These are phyloP conservation scores for Tangara arthus DNA, from an alignment of 2,797 vertebrate genomes.

Conservation along the genomic window DNA sequence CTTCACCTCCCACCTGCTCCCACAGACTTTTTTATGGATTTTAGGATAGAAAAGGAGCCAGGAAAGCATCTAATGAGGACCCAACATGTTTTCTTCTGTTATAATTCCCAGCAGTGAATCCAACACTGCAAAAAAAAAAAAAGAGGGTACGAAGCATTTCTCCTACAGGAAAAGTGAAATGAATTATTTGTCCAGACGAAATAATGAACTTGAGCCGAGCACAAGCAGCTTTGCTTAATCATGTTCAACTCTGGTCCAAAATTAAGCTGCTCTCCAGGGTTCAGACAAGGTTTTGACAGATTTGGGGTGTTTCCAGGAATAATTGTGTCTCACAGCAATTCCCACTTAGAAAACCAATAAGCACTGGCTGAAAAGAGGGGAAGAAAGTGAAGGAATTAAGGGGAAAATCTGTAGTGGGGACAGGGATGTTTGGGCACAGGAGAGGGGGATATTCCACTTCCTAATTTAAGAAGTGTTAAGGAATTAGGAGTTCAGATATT, in stretches of 20 bases:
- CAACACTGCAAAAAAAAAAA: background rate
- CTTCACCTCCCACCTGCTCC: slow-evolving; percentile 81
- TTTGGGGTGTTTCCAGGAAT: background rate
- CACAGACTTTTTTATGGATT: slow-evolving; percentile 86
- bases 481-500: background rate
- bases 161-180: background rate
- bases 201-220: slow-evolving; percentile 20
- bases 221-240: slow-evolving; percentile 11
- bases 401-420: background rate
- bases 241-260: background rate
- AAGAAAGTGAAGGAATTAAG: background rate
- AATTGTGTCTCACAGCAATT: background rate
- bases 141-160: background rate
- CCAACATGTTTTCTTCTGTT: slow-evolving; percentile 82
- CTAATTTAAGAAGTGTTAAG: background rate
- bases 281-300: slow-evolving; percentile 27
- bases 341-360: background rate
- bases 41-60: slow-evolving; percentile 81
- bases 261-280: background rate
- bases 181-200: slow-evolving; percentile 13
- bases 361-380: background rate
- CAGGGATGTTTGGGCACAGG: fast-evolving
- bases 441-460: background rate
- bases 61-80: slow-evolving; percentile 84
- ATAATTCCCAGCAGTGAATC: slow-evolving; percentile 78